These are phyloP conservation scores for Anoplolepis gracilipes DNA, from an alignment of 1,140 invertebrate genomes.

Conservation along the genomic window DNA sequence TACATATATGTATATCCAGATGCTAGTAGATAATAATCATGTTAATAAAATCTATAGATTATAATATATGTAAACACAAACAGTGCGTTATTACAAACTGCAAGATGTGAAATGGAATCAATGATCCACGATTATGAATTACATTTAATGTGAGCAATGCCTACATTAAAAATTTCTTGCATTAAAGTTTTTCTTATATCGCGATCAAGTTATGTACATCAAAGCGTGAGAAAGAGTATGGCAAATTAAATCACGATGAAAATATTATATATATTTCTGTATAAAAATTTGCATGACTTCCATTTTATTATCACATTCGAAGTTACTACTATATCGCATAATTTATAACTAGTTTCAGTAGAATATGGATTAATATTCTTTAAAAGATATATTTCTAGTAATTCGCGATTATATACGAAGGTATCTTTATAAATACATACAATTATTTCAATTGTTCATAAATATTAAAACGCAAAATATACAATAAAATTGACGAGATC, in stretches of 20 bases:
- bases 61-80: background rate
- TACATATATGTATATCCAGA: background rate
- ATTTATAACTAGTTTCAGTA: background rate
- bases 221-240: constrained; percentile 25
- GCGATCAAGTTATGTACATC: constrained; percentile 24
- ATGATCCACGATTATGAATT: background rate
- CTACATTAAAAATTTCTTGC: constrained; percentile 22
- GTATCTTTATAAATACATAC: constrained; percentile 28
- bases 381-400: background rate
- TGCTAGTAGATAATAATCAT: background rate
- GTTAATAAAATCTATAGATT: background rate
- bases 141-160: constrained; percentile 3
- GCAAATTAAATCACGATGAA: constrained; percentile 45
- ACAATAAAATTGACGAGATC: constrained; percentile 1
- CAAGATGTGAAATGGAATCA: background rate
- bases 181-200: background rate
- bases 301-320: constrained; percentile 42
- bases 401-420: background rate
- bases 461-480: constrained; percentile 37
- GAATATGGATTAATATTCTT: constrained; percentile 10
- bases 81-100: background rate
- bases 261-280: constrained; percentile 14
- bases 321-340: background rate
- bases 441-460: background rate
- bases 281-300: constrained; percentile 28